Conservation (phyloP, 1,140 invertebrate species). For the Pomacea maculata region DNA sequence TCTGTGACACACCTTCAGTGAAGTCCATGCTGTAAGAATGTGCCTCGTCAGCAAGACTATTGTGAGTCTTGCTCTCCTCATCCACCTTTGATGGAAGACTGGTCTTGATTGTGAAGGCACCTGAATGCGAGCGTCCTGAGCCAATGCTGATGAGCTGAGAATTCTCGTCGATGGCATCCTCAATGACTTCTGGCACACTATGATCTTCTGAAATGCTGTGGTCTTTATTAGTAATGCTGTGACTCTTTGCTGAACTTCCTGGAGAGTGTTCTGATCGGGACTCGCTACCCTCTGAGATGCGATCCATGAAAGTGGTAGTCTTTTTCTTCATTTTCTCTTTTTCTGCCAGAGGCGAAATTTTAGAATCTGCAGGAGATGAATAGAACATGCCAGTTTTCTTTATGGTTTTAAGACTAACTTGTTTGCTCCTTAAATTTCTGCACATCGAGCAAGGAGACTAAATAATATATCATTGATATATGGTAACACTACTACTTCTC, state of each 20-base stretch:
- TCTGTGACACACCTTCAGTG: conserved; percentile 30
- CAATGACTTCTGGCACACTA: conserved; percentile 16
- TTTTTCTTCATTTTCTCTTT: conserved; percentile 33
- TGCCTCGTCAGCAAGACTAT: conserved; percentile 31
- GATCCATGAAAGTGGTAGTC: conserved; percentile 35
- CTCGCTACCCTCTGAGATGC: conserved; percentile 58
- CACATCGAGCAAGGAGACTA: too few relatives aligned
- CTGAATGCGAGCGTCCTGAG: background rate
- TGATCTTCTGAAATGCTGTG: conserved; percentile 3
- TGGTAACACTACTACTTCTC: too few relatives aligned
- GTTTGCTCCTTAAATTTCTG: too few relatives aligned
- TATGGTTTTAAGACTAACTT: background rate
- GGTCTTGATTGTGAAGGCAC: conserved; percentile 15
- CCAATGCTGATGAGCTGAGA: background rate
- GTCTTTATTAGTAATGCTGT: background rate
- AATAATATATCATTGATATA: too few relatives aligned
- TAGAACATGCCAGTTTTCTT: background rate
- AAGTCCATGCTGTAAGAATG: conserved; percentile 47
- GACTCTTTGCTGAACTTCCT: conserved; percentile 5
- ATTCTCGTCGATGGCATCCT: conserved; percentile 20
- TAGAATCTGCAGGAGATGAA: conserved; percentile 40
- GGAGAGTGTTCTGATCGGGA: conserved; percentile 40
- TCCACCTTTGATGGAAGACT: conserved; percentile 30
- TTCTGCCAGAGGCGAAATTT: conserved; percentile 30
- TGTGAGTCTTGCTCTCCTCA: conserved; percentile 46